Conservation (phyloP, 2,113 vertebrate species). For the Abramis brama region DNA sequence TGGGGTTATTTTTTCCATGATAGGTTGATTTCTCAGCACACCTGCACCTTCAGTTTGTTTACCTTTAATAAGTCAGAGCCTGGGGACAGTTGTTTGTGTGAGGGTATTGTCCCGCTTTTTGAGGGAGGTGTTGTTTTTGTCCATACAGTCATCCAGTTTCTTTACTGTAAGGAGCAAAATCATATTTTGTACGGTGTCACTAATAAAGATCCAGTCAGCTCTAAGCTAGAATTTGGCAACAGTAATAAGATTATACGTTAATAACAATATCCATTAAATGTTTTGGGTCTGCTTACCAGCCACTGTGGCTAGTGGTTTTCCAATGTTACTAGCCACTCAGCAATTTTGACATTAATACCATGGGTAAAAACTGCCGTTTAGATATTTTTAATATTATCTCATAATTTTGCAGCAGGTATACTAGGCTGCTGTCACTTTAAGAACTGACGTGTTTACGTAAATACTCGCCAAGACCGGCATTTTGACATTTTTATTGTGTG, state of each 20-base stretch:
- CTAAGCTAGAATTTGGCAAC: neutral
- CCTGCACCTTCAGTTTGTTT: conserved; percentile 29
- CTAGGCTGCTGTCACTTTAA: too few species aligned
- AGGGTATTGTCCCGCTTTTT: neutral
- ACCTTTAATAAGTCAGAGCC: conserved; percentile 39
- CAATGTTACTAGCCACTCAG: too few species aligned
- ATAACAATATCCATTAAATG: neutral
- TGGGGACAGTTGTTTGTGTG: neutral
- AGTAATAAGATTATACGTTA: neutral
- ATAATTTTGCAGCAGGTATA: too few species aligned
- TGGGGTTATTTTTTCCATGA: conserved; percentile 33
- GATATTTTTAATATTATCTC: too few species aligned
- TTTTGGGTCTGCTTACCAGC: too few species aligned
- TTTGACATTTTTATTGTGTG: too few species aligned
- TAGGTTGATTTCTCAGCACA: conserved; percentile 26
- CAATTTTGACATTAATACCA: too few species aligned
- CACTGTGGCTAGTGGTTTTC: too few species aligned
- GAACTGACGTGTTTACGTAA: too few species aligned
- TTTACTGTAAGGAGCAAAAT: neutral
- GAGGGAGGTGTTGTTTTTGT: neutral
- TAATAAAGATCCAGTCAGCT: neutral
- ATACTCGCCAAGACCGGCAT: too few species aligned
- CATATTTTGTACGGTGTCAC: neutral
- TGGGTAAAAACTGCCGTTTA: too few species aligned
- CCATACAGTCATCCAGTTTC: neutral